These are phyloP conservation scores for Zophobas morio DNA, from an alignment of 1,140 invertebrate genomes.

Conservation along the genomic window DNA sequence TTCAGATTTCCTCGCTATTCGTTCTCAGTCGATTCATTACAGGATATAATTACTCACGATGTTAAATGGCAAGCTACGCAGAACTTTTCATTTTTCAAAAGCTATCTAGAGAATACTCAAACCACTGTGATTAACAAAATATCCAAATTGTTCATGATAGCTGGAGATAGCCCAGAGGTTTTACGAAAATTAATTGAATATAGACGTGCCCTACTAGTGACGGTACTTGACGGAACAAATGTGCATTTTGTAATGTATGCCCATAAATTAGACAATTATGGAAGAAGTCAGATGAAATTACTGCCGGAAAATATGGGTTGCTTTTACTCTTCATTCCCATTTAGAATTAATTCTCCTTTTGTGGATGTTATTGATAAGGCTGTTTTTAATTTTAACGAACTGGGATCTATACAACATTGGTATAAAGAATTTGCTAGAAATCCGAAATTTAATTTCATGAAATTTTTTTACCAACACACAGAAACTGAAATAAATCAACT, in stretches of 20 bases:
- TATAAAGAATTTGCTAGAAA: neutral
- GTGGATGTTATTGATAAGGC: neutral
- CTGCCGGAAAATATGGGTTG: neutral
- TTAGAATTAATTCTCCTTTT: slow-evolving; percentile 12
- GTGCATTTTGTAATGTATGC: slow-evolving; percentile 1
- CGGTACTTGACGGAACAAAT: neutral
- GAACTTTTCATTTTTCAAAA: neutral
- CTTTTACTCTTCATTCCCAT: slow-evolving; percentile 4
- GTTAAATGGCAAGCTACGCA: neutral
- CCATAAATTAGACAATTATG: slow-evolving; percentile 14
- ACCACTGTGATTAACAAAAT: neutral
- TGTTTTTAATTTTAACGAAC: slow-evolving; percentile 1
- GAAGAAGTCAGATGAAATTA: neutral
- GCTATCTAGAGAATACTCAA: neutral
- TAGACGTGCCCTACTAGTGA: neutral
- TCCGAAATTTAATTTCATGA: neutral
- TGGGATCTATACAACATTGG: slow-evolving; percentile 26
- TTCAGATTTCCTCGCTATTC: slow-evolving; percentile 18
- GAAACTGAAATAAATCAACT: neutral
- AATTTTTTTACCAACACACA: neutral
- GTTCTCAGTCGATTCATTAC: neutral
- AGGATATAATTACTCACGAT: neutral
- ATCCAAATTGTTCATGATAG: neutral
- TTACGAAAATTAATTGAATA: neutral
- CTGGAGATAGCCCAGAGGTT: neutral